Evolutionary conservation across 2,113 vertebrate genomes (phyloP), one percentile per base, ranked within the genome.

Genomic region (Mesoclemmys tuberculata): DNA sequence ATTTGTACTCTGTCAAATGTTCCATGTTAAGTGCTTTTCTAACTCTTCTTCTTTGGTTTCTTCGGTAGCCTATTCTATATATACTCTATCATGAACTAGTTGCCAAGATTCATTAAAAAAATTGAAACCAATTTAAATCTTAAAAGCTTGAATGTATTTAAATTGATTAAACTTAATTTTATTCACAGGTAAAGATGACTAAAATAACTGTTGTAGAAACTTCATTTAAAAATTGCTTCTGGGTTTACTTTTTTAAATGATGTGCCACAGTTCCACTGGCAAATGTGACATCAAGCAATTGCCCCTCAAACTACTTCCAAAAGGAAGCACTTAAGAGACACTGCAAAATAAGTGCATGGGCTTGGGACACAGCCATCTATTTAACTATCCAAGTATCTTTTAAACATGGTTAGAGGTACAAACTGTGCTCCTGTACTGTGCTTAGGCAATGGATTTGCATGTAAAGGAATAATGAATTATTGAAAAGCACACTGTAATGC

Each of bases 401-500:
- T 93, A 48, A 88, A 81, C 83, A 79, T 5, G 35, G 61, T 31
- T 31, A 61, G 10, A 96, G 21, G 51, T 16, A 48, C 5, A 21
- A 49, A 6, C 12, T 92, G 90, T 90, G 77, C 35, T 92, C 49
- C 48, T 82, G 58, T 89, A 84, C 0, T 86, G 29, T 74, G 87
- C 75, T 80, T 91, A 68, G 75, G 44, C 82, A 46, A 19, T 85
- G 11, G 21, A 81, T 84, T 52, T 97, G 49, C 44, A 75, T 64
- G 5, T 35, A 35, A 71, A 81, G 29, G 22, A 89, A 27, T 10
- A 92, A 51, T 86, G 85, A 77, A 87, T 86, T 93, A 95, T 82
- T 90, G 64, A 92, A 95, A 97, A 92, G 61, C 29, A 71, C 80
- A 82, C 71, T 26, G 71, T 52, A 89, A 84, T 86, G 58, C 29